Evolutionary conservation across 2,113 vertebrate species (phyloP), one percentile per base, ranked within the genome.

Genomic region (Brachyhypopomus gauderio): DNA sequence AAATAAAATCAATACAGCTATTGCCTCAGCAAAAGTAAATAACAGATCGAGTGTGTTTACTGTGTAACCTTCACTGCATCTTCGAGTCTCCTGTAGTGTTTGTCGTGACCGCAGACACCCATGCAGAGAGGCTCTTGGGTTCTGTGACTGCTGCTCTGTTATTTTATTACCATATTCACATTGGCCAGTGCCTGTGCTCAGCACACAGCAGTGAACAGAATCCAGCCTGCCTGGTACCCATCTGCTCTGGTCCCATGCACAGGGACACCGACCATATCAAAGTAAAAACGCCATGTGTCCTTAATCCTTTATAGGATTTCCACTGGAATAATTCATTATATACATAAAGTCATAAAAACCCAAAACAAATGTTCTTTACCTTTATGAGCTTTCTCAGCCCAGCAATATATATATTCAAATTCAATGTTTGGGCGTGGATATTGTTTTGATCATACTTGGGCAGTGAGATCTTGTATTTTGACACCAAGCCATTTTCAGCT

Each of bases 251-350:
- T 82, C 80, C 73, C 76, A 72, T 59, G 41, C 66, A 23, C 22
- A 62, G 59, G 41, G 56, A 79, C 72, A 76, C 64, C 58, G 75
- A 74, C 72, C 41, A 75, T 73, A 77, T 78, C 62, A 78, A 69
- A 63, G 69, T 67, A 81, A 80, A 77, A 85, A 85, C 76, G 16
- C 38, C 5, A 45, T 59, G 34, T 59, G 74, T 55, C 66, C 78
- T 45, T 34, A 72, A 25, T 72, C 62, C 16, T 72, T 73, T 77
- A 84, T 78, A 80, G 56, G 75, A 69, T 81, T 85, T 81, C 48
- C 60, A 70, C 66, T 81, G 62, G 34, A 80, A 27, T 7, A 23
- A 25, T 78, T 81, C 80, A 81, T 63, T 64, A 81, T 84, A 41
- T 73, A 52, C 2, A 52, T 14, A 48, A 8, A 22, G 22, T 72